Percentiles rank a stretch among this genome's conserved stretches.
Conservation (phyloP, 2,888 invertebrate species). For the Zygogramma bicolorata region DNA sequence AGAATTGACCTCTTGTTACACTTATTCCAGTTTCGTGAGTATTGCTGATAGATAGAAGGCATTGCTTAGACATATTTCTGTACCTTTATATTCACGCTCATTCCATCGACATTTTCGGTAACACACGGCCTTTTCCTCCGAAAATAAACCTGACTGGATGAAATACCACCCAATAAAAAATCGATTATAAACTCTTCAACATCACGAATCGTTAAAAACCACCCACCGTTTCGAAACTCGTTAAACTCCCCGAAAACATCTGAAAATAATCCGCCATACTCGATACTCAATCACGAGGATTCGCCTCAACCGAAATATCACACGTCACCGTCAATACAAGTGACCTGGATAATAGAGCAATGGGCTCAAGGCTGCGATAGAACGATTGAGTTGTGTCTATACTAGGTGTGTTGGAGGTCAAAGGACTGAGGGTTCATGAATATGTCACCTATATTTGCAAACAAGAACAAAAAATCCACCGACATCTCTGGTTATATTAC, state of each 20-base stretch:
- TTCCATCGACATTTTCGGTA: too few species aligned
- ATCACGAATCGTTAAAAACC: not conserved
- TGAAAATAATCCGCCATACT: not conserved
- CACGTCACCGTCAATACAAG: not conserved
- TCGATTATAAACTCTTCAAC: not conserved
- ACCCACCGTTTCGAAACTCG: slow-evolving; percentile 4
- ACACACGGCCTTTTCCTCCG: not conserved
- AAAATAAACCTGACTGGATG: not conserved
- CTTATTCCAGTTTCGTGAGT: too few species aligned
- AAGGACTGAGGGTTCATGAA: not conserved
- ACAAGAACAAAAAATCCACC: too few species aligned
- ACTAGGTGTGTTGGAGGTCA: not conserved
- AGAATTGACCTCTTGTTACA: too few species aligned
- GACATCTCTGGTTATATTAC: too few species aligned
- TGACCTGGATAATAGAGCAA: not conserved
- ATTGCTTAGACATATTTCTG: not conserved
- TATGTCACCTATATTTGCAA: not conserved
- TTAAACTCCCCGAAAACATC: not conserved
- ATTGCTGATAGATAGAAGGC: too few species aligned
- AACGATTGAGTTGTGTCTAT: not conserved
- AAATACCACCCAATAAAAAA: not conserved
- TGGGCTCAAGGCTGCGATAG: not conserved
- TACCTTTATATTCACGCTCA: too few species aligned
- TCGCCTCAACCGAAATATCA: not conserved
- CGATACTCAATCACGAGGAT: not conserved